Percentiles rank a stretch among this genome's conserved stretches.
Conservation (phyloP, 2,113 vertebrate genomes). For the Calonectris borealis region DNA sequence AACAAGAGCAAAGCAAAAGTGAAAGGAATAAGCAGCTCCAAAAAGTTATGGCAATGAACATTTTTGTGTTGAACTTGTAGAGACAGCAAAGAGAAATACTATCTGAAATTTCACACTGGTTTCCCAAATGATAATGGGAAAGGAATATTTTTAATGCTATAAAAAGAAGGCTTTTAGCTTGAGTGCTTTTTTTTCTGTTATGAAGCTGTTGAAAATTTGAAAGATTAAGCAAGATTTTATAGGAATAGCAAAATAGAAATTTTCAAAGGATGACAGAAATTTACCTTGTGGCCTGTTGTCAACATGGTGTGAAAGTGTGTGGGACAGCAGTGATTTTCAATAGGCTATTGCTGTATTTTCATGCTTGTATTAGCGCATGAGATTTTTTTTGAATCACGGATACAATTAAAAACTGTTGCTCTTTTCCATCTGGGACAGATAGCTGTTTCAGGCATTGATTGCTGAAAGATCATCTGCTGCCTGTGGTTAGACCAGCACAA, state of each 20-base stretch:
- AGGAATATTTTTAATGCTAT: not conserved
- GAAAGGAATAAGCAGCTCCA: not conserved
- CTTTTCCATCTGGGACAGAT: not conserved
- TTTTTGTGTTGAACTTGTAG: not conserved
- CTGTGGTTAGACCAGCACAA: slow-evolving; percentile 30
- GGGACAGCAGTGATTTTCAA: not conserved
- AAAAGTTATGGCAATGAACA: not conserved
- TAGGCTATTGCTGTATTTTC: not conserved
- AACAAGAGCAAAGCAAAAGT: not conserved
- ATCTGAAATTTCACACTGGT: not conserved
- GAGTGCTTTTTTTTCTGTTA: not conserved
- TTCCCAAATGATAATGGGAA: not conserved
- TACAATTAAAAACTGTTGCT: not conserved
- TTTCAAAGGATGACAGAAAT: not conserved
- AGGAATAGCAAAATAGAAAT: not conserved
- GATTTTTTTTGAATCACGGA: not conserved
- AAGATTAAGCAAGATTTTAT: not conserved
- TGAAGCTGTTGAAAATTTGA: not conserved
- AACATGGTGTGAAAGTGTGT: not conserved
- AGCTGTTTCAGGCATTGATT: not conserved
- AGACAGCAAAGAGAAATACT: not conserved
- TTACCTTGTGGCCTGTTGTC: not conserved
- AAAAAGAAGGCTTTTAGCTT: slow-evolving; percentile 9
- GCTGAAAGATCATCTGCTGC: slow-evolving; percentile 23
- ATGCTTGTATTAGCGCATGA: not conserved